Conservation (phyloP, 2,888 invertebrate species). For the Eupithecia vulgata region DNA sequence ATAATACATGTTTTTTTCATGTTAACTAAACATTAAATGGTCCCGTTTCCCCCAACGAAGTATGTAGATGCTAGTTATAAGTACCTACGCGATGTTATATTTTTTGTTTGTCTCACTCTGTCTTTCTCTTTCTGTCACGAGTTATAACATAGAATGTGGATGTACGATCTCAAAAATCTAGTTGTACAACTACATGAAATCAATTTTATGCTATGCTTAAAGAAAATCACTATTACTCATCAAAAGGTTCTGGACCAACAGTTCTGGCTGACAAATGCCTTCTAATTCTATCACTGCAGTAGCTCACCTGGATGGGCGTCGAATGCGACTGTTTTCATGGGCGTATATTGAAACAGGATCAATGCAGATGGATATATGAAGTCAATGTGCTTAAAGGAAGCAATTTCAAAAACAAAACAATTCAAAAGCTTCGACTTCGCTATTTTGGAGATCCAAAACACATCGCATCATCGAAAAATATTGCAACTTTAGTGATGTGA, state of each 20-base stretch:
- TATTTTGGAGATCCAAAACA: background rate
- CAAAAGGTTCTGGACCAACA: background rate
- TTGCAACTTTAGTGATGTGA: conserved; percentile 11
- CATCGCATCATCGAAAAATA: background rate
- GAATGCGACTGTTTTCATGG: conserved; percentile 6
- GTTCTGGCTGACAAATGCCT: conserved; percentile 5
- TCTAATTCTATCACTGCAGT: background rate
- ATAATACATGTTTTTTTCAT: background rate
- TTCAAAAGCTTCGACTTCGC: background rate
- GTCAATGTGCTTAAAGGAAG: too few relatives aligned
- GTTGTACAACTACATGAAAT: background rate
- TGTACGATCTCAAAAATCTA: background rate
- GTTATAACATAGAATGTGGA: background rate
- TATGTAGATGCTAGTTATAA: background rate
- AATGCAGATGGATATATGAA: background rate
- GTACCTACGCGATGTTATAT: background rate
- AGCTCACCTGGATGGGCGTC: conserved; percentile 8
- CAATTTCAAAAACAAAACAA: conserved; percentile 1
- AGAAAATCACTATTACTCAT: background rate
- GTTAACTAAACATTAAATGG: background rate
- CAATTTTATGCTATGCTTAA: background rate
- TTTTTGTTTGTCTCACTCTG: background rate
- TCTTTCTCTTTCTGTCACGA: conserved; percentile 1
- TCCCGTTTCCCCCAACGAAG: background rate
- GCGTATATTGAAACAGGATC: background rate